Evolutionary conservation across 2,888 invertebrate species (phyloP).

Genomic region (Megastigmus dorsalis): DNA sequence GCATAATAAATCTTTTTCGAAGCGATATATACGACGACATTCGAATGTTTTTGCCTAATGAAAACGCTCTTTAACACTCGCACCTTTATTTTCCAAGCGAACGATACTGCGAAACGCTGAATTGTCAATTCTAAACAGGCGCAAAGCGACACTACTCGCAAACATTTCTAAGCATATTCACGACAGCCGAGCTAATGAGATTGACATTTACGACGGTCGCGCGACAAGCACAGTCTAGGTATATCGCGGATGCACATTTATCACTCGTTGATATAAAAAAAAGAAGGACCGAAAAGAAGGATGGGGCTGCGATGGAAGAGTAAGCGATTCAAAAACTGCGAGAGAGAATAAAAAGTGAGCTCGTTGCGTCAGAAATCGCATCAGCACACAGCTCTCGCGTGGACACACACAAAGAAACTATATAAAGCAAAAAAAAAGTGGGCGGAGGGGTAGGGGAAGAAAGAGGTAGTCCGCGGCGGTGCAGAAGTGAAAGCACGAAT

Average conservation of each 20-base stretch:
- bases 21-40: too few relatives aligned
- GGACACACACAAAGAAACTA: too few relatives aligned
- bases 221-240: slow-evolving; percentile 31
- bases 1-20: too few relatives aligned
- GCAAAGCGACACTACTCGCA: too few relatives aligned
- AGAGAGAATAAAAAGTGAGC: slow-evolving; percentile 15
- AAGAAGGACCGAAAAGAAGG: neutral
- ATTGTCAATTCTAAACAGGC: neutral
- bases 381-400: too few relatives aligned
- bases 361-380: too few relatives aligned
- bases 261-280: slow-evolving; percentile 10
- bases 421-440: too few relatives aligned
- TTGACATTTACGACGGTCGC: slow-evolving; percentile 36
- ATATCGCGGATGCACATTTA: slow-evolving; percentile 38
- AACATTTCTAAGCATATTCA: slow-evolving; percentile 2
- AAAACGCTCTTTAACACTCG: too few relatives aligned
- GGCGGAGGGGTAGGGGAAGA: neutral
- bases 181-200: slow-evolving; percentile 25
- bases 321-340: slow-evolving; percentile 1
- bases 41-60: too few relatives aligned
- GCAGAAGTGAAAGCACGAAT: slow-evolving; percentile 16
- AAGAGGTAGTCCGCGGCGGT: neutral
- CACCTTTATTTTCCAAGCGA: neutral
- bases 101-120: neutral
- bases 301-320: neutral